A percentile compares a stretch with the other conserved stretches of the same genome.
Evolutionary conservation across 2,113 vertebrate genomes (phyloP).

Genomic region (Lonchura striata): DNA sequence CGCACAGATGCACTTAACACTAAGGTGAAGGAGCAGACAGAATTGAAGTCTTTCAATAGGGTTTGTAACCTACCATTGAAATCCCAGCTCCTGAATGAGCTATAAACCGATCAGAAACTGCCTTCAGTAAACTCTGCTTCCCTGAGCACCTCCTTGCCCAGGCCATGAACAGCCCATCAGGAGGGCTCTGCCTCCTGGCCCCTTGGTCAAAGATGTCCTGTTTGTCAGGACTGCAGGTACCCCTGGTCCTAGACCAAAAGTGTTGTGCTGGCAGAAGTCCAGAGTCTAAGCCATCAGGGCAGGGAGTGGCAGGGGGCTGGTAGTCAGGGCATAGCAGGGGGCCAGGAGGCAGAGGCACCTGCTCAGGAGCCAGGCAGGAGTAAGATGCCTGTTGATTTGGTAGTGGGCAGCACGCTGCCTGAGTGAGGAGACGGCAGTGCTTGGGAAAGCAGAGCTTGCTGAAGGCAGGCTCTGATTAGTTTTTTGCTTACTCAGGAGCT

Average conservation of each 20-base stretch:
- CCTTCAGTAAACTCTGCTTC: background rate
- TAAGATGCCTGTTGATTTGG: background rate
- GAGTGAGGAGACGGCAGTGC: accelerated
- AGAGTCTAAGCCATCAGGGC: background rate
- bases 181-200: background rate
- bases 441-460: background rate
- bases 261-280: background rate
- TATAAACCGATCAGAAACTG: background rate
- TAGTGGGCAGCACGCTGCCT: background rate
- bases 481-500: background rate
- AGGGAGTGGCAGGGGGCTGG: background rate
- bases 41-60: background rate
- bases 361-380: background rate
- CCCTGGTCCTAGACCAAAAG: background rate
- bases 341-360: background rate
- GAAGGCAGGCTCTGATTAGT: background rate
- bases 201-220: background rate
- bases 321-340: background rate
- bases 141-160: background rate
- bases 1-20: background rate
- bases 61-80: background rate
- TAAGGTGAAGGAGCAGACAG: background rate
- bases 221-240: background rate
- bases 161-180: background rate
- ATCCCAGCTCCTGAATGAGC: background rate